Evolutionary conservation across 2,113 vertebrate genomes (phyloP), one percentile per base, ranked within the genome.

Genomic region (Solea solea): DNA sequence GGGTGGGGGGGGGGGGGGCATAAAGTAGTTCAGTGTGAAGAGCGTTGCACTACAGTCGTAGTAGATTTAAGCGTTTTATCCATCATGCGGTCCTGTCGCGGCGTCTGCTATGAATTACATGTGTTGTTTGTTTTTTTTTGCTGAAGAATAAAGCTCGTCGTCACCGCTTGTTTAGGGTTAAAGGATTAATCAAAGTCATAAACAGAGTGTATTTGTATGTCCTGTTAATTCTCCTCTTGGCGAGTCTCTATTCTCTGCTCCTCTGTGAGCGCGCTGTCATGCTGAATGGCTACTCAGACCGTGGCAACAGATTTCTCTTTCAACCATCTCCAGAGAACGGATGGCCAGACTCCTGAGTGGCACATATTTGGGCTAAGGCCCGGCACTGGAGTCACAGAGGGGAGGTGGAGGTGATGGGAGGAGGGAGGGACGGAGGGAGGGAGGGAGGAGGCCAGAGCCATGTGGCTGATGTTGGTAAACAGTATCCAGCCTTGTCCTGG

Each of bases 391-490:
- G 45, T 84, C 86, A 84, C 79, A 89, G 89, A 86, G 92, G 90
- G 90, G 88, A 86, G 34, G 39, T 41, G 62, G 64, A 64, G 74
- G 66, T n/a, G 81, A 80, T 75, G 49, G 86, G 86, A 41, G n/a
- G 40, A 50, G 41, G 57, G 27, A 54, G 15, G 42, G 25, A 62
- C 74, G 88, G 82, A 84, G 91, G 78, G 69, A 12, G 80, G 74
- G 76, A 85, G 82, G 84, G 50, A 15, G 57, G 88, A 88, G 90
- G 91, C 90, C 90, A 67, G 44, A 88, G 93, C 95, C 95, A 94
- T 96, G 96, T 93, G 96, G 93, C 94, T 80, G 88, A 90, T 96
- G 96, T 96, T 96, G 92, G 96, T 96, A 97, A 97, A 98, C 96
- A 97, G 82, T 88, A 94, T 94, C 95, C 92, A 73, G 93, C 92